Conservation (phyloP, 2,113 vertebrate species). For the Actinemys pallida region DNA sequence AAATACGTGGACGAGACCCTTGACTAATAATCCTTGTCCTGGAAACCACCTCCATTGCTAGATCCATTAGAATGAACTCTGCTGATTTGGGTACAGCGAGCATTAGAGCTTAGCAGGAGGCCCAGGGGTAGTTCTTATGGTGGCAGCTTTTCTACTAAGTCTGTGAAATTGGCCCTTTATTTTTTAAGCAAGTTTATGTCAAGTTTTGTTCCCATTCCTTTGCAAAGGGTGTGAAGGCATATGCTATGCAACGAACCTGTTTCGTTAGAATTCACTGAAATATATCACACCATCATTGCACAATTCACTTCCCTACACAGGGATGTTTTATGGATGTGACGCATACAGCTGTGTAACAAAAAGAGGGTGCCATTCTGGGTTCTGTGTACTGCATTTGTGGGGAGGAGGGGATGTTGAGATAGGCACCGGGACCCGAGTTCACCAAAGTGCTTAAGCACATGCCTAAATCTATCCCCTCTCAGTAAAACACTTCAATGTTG, state of each 20-base stretch:
- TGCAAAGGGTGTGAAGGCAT: neutral
- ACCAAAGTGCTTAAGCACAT: accelerated
- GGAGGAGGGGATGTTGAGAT: neutral
- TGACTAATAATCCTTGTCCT: neutral
- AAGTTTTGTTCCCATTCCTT: neutral
- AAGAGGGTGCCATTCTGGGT: neutral
- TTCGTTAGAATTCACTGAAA: neutral
- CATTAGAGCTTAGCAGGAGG: neutral
- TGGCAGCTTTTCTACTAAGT: neutral
- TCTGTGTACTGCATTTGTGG: neutral
- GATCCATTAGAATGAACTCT: neutral
- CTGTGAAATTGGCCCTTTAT: too few relatives aligned
- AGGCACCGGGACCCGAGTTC: neutral
- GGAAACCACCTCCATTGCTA: neutral
- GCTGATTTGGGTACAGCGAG: neutral
- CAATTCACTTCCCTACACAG: neutral
- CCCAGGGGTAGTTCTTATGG: neutral
- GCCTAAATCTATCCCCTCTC: neutral
- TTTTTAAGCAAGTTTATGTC: neutral
- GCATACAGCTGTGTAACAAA: neutral
- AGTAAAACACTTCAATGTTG: neutral
- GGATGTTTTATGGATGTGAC: neutral
- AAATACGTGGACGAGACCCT: neutral
- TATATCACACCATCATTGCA: neutral
- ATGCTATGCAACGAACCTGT: neutral